These are phyloP conservation scores for Benitochromis conjunctus DNA, from an alignment of 2,113 vertebrate genomes.

Conservation along the genomic window DNA sequence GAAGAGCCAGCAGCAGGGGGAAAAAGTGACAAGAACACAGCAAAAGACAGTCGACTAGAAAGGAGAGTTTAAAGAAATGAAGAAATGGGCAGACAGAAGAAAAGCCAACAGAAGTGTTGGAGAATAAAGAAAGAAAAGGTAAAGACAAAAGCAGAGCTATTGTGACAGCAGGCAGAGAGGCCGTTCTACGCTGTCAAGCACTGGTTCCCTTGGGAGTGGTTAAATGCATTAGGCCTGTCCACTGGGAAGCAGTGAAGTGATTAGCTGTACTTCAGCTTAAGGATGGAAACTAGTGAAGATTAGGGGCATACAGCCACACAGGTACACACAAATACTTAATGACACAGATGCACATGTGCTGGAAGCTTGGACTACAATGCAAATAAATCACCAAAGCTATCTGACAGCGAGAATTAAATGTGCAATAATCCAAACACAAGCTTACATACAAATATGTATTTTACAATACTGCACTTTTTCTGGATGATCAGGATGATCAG, in stretches of 20 bases:
- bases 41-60: neutral
- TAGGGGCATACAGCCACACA: slow-evolving; percentile 5
- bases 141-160: neutral
- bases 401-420: neutral
- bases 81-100: neutral
- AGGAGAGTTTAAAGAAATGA: neutral
- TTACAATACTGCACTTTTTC: neutral
- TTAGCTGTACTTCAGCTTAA: slow-evolving; percentile 51
- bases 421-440: neutral
- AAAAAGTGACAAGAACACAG: neutral
- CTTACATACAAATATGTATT: neutral
- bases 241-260: slow-evolving; percentile 47
- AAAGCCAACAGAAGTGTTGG: neutral
- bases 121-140: neutral
- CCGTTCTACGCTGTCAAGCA: slow-evolving; percentile 43
- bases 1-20: neutral
- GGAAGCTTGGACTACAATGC: neutral
- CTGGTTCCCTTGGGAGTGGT: slow-evolving; percentile 44
- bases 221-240: slow-evolving; percentile 55
- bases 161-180: slow-evolving; percentile 33
- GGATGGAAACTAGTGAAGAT: slow-evolving; percentile 3
- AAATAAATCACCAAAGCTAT: neutral
- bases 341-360: neutral
- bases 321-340: neutral
- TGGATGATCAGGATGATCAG: neutral